Evolutionary conservation across 2,113 vertebrate genomes (phyloP), one percentile per base, ranked within the genome.

Genomic region (Stomatorhinus ivindoensis): DNA sequence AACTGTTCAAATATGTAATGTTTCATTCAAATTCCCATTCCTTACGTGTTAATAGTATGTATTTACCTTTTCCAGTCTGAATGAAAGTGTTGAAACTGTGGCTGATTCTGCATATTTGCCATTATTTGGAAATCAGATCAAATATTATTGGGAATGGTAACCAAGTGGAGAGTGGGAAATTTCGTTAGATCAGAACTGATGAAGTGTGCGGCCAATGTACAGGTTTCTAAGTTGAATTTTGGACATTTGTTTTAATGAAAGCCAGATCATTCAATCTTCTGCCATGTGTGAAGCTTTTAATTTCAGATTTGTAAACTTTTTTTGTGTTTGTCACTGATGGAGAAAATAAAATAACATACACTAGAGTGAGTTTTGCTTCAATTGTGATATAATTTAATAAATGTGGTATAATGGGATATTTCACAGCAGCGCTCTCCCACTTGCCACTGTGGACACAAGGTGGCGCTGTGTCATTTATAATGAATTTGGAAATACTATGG

Each of bases 381-480:
- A 8, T 80, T 47, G 19, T 46, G 65, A 44, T 88, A 44, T 48
- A 27, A 44, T 55, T 44, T 55, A 11, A 61, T 44, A 69, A 69
- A 47, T 65, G 39, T 47, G 42, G 13, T 8, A 3, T 69, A 31
- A 42, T 73, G 51, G 35, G n/a, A 69, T 76, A 11, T n/a, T 61
- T 24, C 19, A 31, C 44, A 5, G 46, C 31, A 11, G 39, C 0
- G 6, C 35, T 44, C 35, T 27, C 9, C 15, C 2, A 17, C n/a
- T 35, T 84, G 50, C 31, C 42, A 13, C 10, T 89, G 19, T 89
- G 82, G 46, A 88, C 91, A 90, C 88, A 42, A 91, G 91, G 88
- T 92, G 87, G 89, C 83, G 89, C 90, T 92, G 87, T 90, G 76
- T 58, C 21, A 44, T 89, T 84, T 58, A 84, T 82, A 51, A 83